Evolutionary conservation across 2,888 invertebrate species (phyloP), one percentile per base, ranked within the genome.

Genomic region (Tholera decimalis): DNA sequence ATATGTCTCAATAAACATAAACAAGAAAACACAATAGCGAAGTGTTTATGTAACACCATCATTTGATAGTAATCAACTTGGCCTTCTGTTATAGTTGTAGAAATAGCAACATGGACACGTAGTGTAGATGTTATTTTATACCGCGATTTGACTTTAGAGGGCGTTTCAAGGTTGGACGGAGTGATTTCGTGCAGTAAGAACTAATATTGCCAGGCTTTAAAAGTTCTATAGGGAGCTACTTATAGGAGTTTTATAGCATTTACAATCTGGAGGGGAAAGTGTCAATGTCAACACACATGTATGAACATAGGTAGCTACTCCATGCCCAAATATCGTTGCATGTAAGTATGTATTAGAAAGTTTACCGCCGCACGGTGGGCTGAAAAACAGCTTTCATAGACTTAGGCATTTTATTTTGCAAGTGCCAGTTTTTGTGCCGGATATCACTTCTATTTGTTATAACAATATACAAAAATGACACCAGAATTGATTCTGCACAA

Each of bases 51-150:
- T 56, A 56, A 49, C 56, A 65, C 59, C 47, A 73, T 72, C 73
- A 53, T 66, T 71, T 57, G 24, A 57, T 56, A 49, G 39, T 37
- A 77, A 74, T 74, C 66, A 74, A 60, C 37, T 28, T 66, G 73
- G 50, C 73, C 73, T 74, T 73, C 73, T 49, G 39, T 22, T 33
- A 39, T n/a, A 65, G 51, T 65, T 56, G 54, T 51, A 56, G 39
- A 53, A 43, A 55, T 65, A 55, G 55, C 37, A 56, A 51, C 55
- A 46, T 43, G 33, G 53, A 51, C 55, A 46, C 46, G 46, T 22
- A 20, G 49, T 53, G 20, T 44, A 35, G 24, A 54, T 70, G 57
- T 56, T 43, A 51, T 35, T 53, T 26, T 56, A 41, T 54, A 33
- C 18, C 24, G 22, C 33, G 20, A 44, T 53, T 76, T 49, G 5